A percentile compares a stretch with the other conserved stretches of the same genome.
phyloP scores from a whole-genome alignment of 2,888 invertebrate genomes.

The Pedicia rivosa region DNA sequence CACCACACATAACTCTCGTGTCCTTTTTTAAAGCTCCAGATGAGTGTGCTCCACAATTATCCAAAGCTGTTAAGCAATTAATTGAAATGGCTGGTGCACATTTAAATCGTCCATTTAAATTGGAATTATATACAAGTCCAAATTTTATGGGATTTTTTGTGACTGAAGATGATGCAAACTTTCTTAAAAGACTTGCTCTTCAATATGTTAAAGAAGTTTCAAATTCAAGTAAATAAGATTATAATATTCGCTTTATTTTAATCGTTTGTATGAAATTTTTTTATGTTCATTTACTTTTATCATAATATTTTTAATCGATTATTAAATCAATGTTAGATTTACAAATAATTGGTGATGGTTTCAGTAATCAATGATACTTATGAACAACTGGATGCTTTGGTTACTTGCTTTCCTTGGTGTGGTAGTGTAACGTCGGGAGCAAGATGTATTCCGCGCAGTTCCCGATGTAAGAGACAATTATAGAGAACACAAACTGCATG shows the following conservation, averaged over 20 bases:
- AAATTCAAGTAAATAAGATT: constrained; percentile 44
- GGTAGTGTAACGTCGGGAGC: constrained; percentile 39
- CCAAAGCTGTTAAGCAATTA: constrained; percentile 55
- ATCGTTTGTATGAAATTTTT: constrained; percentile 3
- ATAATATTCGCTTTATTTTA: too few species aligned
- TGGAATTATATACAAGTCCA: constrained; percentile 71
- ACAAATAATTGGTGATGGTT: not conserved
- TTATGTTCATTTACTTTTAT: constrained; percentile 6
- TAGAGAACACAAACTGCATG: not conserved
- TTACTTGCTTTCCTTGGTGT: constrained; percentile 66
- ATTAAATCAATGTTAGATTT: too few species aligned
- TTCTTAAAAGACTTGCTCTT: constrained; percentile 59
- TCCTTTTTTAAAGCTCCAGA: constrained; percentile 78
- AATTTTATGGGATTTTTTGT: constrained; percentile 88
- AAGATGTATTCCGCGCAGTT: constrained; percentile 43
- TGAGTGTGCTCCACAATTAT: constrained; percentile 50
- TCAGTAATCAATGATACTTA: constrained; percentile 43
- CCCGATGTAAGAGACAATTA: constrained; percentile 38
- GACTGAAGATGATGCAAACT: constrained; percentile 64
- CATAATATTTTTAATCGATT: too few species aligned
- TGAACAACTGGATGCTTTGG: constrained; percentile 57
- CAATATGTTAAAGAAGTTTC: constrained; percentile 69
- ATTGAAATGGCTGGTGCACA: constrained; percentile 52
- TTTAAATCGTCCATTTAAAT: constrained; percentile 45
- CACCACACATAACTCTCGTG: constrained; percentile 79